These are phyloP conservation scores for Nomada ruficornis DNA, from an alignment of 2,888 invertebrate species.

Conservation along the genomic window DNA sequence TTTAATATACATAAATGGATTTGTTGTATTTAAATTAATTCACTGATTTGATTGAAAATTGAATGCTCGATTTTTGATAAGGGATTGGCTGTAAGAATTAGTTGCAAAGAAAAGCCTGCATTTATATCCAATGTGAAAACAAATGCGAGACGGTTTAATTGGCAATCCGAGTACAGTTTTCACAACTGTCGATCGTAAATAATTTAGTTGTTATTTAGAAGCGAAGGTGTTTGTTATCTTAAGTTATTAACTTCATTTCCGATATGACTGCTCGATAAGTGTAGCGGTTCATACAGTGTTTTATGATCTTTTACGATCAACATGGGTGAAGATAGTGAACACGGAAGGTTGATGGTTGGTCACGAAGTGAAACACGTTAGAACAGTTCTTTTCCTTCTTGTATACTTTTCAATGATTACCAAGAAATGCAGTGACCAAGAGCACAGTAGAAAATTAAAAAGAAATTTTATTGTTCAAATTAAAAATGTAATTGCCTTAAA, in stretches of 20 bases:
- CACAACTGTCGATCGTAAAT: not conserved
- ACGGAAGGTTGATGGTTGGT: slow-evolving; percentile 29
- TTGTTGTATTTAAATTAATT: too few species aligned
- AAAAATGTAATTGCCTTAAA: too few species aligned
- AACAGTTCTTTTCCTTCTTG: slow-evolving; percentile 11
- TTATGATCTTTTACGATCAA: slow-evolving; percentile 30
- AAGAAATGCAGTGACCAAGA: slow-evolving; percentile 3
- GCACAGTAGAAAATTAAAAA: slow-evolving; percentile 10
- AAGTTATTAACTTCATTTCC: slow-evolving; percentile 27
- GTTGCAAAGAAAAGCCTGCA: too few species aligned
- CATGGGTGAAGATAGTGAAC: slow-evolving; percentile 18
- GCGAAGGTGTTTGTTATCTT: not conserved
- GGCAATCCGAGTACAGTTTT: not conserved
- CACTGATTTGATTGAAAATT: too few species aligned
- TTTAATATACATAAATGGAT: too few species aligned
- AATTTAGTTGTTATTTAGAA: not conserved
- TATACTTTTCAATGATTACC: slow-evolving; percentile 20
- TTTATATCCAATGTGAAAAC: not conserved
- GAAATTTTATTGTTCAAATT: not conserved
- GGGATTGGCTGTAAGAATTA: too few species aligned
- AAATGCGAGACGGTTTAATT: not conserved
- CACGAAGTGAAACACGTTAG: slow-evolving; percentile 5
- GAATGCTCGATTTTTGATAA: too few species aligned
- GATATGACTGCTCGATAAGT: slow-evolving; percentile 26
- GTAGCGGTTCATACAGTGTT: slow-evolving; percentile 23